Conservation (phyloP, 2,113 vertebrate genomes). For the Anhinga anhinga region DNA sequence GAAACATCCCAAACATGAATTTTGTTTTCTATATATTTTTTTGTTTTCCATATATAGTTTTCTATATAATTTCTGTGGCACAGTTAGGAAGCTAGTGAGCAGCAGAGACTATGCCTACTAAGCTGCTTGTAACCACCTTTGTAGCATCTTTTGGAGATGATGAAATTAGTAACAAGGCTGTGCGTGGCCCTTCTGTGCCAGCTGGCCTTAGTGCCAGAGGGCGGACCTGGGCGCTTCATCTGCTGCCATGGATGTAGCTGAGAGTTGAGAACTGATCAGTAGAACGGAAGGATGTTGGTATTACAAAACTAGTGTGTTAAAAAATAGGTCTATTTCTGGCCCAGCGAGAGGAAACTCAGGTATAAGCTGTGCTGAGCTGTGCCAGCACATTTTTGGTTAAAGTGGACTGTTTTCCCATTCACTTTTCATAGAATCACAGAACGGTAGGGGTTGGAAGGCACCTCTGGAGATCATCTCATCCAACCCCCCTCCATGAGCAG, state of each 20-base stretch:
- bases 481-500: too few species aligned
- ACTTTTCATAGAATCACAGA: background rate
- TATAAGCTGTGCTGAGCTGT: background rate
- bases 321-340: background rate
- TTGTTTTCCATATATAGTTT: too few species aligned
- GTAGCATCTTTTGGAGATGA: background rate
- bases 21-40: background rate
- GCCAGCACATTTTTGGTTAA: background rate
- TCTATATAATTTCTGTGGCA: background rate
- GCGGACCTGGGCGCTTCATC: background rate
- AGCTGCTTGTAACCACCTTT: background rate
- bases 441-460: too few species aligned
- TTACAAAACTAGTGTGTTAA: background rate
- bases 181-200: background rate
- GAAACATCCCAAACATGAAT: background rate
- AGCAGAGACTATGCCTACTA: background rate
- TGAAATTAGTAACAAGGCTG: background rate
- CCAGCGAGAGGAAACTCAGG: background rate
- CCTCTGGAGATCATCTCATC: too few species aligned
- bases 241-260: background rate
- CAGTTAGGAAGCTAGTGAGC: background rate
- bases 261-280: background rate
- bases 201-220: background rate
- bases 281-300: background rate
- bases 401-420: background rate